Percentiles rank a stretch among this genome's conserved stretches.
Conservation (phyloP, 2,113 vertebrate species). For the Opisthocomus hoazin region DNA sequence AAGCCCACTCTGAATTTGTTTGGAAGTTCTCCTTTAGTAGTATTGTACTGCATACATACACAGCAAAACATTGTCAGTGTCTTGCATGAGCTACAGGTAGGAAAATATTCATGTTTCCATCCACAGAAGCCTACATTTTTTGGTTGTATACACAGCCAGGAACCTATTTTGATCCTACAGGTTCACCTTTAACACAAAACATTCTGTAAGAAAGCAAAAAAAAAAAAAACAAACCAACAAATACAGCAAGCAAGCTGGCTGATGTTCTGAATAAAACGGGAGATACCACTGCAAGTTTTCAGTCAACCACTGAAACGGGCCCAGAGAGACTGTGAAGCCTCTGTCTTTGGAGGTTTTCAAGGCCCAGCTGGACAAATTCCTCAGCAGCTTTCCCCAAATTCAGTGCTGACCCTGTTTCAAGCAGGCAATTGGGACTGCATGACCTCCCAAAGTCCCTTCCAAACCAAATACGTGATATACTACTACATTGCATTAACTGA, state of each 20-base stretch:
- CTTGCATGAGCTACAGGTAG: not conserved
- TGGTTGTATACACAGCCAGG: not conserved
- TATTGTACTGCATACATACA: fast-evolving
- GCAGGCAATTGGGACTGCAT: not conserved
- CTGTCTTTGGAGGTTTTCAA: not conserved
- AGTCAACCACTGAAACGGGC: not conserved
- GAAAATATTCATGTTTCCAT: not conserved
- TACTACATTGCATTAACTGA: not conserved
- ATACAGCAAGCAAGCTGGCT: not conserved
- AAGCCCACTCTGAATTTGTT: not conserved
- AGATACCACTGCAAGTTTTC: not conserved
- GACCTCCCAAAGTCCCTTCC: not conserved
- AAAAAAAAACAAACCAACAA: too few relatives aligned
- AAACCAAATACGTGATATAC: fast-evolving
- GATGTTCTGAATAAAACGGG: not conserved
- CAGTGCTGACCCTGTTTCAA: not conserved
- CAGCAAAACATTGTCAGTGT: not conserved
- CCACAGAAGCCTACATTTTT: not conserved
- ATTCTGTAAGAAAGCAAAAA: not conserved
- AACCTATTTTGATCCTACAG: not conserved
- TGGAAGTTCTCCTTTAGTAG: not conserved
- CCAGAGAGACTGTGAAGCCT: not conserved
- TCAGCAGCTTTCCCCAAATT: not conserved
- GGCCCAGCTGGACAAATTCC: not conserved
- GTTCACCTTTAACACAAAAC: not conserved